A percentile compares a stretch with the other conserved stretches of the same genome.
phyloP scores from a whole-genome alignment of 2,113 vertebrate genomes.

The Calyptomena viridis region DNA sequence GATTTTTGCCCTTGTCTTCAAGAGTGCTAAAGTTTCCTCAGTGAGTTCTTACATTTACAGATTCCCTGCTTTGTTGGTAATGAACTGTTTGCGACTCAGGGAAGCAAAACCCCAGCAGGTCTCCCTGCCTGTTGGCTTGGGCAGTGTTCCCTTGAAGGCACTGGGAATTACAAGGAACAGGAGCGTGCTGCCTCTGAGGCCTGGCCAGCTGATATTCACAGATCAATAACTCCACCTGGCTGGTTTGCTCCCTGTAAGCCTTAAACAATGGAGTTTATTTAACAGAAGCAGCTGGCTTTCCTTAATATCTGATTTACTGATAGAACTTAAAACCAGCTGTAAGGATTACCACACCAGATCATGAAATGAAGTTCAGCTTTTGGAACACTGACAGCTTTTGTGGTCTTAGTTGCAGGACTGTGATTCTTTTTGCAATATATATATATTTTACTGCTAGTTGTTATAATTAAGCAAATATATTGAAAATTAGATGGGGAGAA shows the following conservation, averaged over 20 bases:
- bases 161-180: background rate
- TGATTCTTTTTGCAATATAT: background rate
- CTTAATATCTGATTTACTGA: conserved; percentile 4
- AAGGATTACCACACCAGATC: background rate
- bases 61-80: background rate
- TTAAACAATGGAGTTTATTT: conserved; percentile 52
- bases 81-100: background rate
- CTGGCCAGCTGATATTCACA: conserved; percentile 35
- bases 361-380: background rate
- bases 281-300: conserved; percentile 39
- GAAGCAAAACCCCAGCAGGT: background rate
- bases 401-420: background rate
- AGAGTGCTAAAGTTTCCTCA: background rate
- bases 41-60: background rate
- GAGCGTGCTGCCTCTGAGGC: background rate
- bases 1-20: background rate
- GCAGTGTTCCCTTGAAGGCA: background rate
- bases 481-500: background rate
- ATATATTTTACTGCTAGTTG: background rate
- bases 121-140: background rate
- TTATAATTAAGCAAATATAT: background rate
- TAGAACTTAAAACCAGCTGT: background rate
- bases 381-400: background rate
- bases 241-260: background rate
- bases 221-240: conserved; percentile 69